These are phyloP conservation scores for Sciaenops ocellatus DNA, from an alignment of 2,797 vertebrate genomes.

Conservation along the genomic window DNA sequence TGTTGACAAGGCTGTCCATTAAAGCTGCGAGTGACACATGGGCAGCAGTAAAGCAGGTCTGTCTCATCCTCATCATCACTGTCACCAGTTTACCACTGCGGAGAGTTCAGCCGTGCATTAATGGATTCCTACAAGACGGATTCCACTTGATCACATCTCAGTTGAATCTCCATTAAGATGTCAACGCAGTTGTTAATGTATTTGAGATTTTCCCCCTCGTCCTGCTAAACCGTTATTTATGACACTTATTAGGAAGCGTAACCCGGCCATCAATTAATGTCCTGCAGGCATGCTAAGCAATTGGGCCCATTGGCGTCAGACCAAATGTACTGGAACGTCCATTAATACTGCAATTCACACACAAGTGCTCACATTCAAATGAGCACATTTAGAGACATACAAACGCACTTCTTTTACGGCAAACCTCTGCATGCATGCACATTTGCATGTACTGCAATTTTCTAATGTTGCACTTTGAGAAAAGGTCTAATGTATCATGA, in stretches of 20 bases:
- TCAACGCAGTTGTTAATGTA: conserved; percentile 85
- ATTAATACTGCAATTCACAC: conserved; percentile 82
- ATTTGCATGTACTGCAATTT: conserved; percentile 34
- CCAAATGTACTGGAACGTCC: conserved; percentile 86
- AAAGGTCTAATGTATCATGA: conserved; percentile 49
- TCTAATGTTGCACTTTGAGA: conserved; percentile 49
- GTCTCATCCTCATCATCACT: conserved; percentile 65
- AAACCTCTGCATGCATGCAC: conserved; percentile 36
- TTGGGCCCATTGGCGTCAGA: conserved; percentile 80
- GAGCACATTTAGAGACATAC: conserved; percentile 60
- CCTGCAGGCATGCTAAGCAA: conserved; percentile 84
- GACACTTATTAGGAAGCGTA: conserved; percentile 87
- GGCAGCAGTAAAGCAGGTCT: conserved; percentile 67
- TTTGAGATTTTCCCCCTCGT: conserved; percentile 80
- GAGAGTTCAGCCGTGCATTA: conserved; percentile 67
- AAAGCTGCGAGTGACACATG: conserved; percentile 76
- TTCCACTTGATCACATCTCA: conserved; percentile 83
- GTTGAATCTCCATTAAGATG: conserved; percentile 88
- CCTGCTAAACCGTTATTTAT: conserved; percentile 89
- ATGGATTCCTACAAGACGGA: conserved; percentile 81
- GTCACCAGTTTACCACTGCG: conserved; percentile 56
- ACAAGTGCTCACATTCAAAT: conserved; percentile 78
- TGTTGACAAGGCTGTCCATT: conserved; percentile 82
- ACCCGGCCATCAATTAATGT: conserved; percentile 87
- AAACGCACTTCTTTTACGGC: conserved; percentile 50